Base-by-base conservation (phyloP, 1,140 invertebrate genomes). In the Berghia stephanieae region DNA sequence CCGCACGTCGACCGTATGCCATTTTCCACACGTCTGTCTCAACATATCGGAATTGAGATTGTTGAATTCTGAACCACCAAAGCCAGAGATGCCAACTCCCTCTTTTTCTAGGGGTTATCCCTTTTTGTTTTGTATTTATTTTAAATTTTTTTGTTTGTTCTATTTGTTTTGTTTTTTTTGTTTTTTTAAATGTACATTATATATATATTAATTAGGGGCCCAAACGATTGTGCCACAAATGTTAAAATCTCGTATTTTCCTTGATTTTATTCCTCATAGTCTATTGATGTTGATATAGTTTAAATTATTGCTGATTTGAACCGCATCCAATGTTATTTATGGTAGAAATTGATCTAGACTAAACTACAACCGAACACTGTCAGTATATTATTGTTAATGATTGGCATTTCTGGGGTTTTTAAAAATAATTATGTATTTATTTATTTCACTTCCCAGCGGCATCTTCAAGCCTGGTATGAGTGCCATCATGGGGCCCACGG, bases 401-500 rank as follows among this genome's bases (percentile, higher is more conserved):
- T 10, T 63, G 57, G 57, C 24, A 6, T 63, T 63, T 27, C 31
- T 16, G 10, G 16, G 16, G 8, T 21, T 63, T 63, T 16, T 63
- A 16, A 8, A 10, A 63, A 8, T 63, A 10, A 8, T 27, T 67
- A 67, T 67, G 34, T 6, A 38, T 18, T 4, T 34, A 27, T 27
- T 34, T 24, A 10, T 67, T 78, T 42, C 67, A 63, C 52, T 80
- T 75, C 83, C 63, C 78, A 89, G 87, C 82, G 86, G 86, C 36
- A 66, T 88, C 16, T 89, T 88, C 77, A 81, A 81, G 71, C 85
- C 84, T 52, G 88, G 88, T 2, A 87, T 89, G 84, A 89, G 87
- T 80, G 88, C 87, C 10, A 89, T 89, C 63, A 78, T 89, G 18
- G 88, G 88, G 44, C 88, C 88, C 68, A 89, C 88, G 46, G 88